phyloP scores from a whole-genome alignment of 1,140 invertebrate species.

The Lethrus apterus region DNA sequence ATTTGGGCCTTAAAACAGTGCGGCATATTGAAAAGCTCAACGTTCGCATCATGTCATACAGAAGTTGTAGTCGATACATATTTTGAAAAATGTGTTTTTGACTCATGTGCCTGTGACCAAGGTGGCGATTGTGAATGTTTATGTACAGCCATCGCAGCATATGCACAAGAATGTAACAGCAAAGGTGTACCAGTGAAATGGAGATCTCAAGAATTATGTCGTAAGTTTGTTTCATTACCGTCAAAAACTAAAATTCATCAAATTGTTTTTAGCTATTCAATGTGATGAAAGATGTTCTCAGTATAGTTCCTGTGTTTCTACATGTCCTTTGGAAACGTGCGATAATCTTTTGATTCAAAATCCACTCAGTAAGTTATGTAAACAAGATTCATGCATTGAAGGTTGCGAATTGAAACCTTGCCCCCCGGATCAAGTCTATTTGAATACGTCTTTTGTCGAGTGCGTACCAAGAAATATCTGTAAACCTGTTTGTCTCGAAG shows the following conservation, averaged over 20 bases:
- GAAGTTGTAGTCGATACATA: constrained; percentile 67
- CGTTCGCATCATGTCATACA: constrained; percentile 71
- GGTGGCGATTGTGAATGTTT: constrained; percentile 86
- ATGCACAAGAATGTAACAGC: constrained; percentile 72
- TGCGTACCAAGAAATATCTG: constrained; percentile 69
- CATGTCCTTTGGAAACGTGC: constrained; percentile 76
- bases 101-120: constrained; percentile 80
- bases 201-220: constrained; percentile 73
- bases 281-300: constrained; percentile 71
- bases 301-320: constrained; percentile 73
- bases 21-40: constrained; percentile 59
- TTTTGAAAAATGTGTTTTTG: constrained; percentile 64
- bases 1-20: constrained; percentile 72
- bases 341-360: constrained; percentile 64
- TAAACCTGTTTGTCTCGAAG: constrained; percentile 59
- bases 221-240: constrained; percentile 48
- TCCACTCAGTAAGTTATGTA: constrained; percentile 53
- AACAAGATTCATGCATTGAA: constrained; percentile 69
- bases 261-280: constrained; percentile 62
- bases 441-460: constrained; percentile 57
- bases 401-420: constrained; percentile 69
- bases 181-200: constrained; percentile 68
- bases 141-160: constrained; percentile 79
- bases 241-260: neutral
- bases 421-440: constrained; percentile 58